Evolutionary conservation across 2,113 vertebrate genomes (phyloP).

Genomic region (Lagopus muta): DNA sequence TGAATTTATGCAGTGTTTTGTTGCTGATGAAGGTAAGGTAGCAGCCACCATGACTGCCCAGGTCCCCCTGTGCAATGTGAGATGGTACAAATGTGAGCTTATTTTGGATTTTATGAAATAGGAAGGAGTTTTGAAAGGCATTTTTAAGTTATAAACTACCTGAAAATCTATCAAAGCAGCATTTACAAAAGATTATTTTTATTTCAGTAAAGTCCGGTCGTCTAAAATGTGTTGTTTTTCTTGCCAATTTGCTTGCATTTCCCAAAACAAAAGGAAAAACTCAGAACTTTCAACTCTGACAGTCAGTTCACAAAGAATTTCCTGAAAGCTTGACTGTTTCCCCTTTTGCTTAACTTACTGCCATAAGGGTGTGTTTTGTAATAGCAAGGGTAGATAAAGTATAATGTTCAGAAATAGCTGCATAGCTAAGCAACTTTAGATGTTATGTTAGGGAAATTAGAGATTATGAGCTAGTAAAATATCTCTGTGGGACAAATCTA

Average conservation of each 20-base stretch:
- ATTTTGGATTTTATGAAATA: not conserved
- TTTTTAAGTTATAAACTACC: not conserved
- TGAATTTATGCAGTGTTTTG: not conserved
- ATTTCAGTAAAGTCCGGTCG: not conserved
- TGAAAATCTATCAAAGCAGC: not conserved
- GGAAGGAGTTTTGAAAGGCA: not conserved
- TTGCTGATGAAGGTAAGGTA: not conserved
- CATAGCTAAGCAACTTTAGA: not conserved
- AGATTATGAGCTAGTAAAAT: slow-evolving; percentile 1
- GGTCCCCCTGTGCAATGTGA: not conserved
- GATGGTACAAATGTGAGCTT: not conserved
- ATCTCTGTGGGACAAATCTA: not conserved
- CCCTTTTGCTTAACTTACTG: not conserved
- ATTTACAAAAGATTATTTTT: not conserved
- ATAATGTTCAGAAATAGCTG: not conserved
- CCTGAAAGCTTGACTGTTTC: not conserved
- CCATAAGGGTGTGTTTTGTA: slow-evolving; percentile 19
- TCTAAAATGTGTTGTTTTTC: not conserved
- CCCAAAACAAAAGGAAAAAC: not conserved
- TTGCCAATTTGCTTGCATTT: not conserved
- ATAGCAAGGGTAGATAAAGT: slow-evolving; percentile 18
- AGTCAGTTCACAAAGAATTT: not conserved
- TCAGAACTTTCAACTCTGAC: not conserved
- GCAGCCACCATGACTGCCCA: not conserved
- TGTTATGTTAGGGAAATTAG: slow-evolving; percentile 12